Percentiles rank a stretch among this genome's conserved stretches.
Conservation (phyloP, 2,797 vertebrate species). For the Ataeniobius toweri region DNA sequence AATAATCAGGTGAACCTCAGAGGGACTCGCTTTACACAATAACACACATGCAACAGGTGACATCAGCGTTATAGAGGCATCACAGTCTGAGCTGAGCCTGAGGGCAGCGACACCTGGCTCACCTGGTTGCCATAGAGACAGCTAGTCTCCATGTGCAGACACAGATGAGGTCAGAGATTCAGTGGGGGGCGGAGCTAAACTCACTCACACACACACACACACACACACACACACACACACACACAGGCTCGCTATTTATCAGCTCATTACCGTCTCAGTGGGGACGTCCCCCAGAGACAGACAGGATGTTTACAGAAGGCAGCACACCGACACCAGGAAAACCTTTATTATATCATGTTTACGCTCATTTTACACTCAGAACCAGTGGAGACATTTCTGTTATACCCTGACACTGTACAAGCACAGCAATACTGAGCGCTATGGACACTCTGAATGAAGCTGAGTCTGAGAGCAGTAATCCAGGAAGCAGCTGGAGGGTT, state of each 20-base stretch:
- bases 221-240: constrained; percentile 9
- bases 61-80: not conserved
- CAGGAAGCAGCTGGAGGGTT: too few species aligned
- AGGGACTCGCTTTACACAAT: not conserved
- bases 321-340: not conserved
- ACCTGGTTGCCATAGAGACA: constrained; percentile 60
- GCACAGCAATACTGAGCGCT: too few species aligned
- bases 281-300: constrained; percentile 17
- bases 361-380: too few species aligned
- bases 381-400: too few species aligned
- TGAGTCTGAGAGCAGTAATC: too few species aligned
- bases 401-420: too few species aligned
- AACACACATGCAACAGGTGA: not conserved
- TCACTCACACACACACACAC: constrained; percentile 17
- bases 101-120: constrained; percentile 43
- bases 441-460: too few species aligned
- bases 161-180: constrained; percentile 18
- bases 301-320: constrained; percentile 39
- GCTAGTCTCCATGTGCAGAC: constrained; percentile 31
- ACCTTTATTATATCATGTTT: not conserved
- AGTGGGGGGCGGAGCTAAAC: not conserved
- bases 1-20: not conserved
- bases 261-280: constrained; percentile 34
- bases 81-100: not conserved
- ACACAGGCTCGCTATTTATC: constrained; percentile 8